Evolutionary conservation across 1,140 invertebrate genomes (phyloP), one percentile per base, ranked within the genome.

Genomic region (Drosophila rufa): DNA sequence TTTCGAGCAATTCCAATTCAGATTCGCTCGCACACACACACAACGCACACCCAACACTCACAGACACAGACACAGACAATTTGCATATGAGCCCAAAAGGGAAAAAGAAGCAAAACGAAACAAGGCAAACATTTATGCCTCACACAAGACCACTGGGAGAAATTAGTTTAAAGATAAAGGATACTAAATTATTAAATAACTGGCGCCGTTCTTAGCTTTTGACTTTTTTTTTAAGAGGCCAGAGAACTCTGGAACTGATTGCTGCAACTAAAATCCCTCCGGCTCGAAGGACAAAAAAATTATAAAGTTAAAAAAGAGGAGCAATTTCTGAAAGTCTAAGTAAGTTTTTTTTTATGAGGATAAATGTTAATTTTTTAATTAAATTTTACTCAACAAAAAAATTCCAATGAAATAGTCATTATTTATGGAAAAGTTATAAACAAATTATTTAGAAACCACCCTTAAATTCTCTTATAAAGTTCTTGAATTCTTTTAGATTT

Each of bases 1-100:
- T 86, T 91, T 87, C 73, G 55, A 84, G 76, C 81, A 79, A 82
- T 75, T 91, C 77, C 77, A 81, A 83, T 87, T 87, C 80, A 70
- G 46, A 67, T 74, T 79, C 67, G 62, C 57, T 68, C 64, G 60
- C 46, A 53, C 60, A 61, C 57, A 67, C 42, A 47, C 43, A 25
- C 42, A 3, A 15, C 58, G 53, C 61, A 60, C 27, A 69, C 77
- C 33, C 50, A 8, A 74, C 70, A 67, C 27, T 6, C 27, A 47
- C 48, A 57, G 36, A 40, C 40, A 17, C 61, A 57, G 53, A 60
- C 27, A 57, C 81, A 61, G 78, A 69, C 85, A 73, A 83, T 91
- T 91, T 91, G 87, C 87, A 91, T 87, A 86, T 85, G 75, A 79
- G 79, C 45, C 36, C 68, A 53, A 60, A 64, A 38, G 43, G 46